Conservation (phyloP, 2,888 invertebrate species). For the Isotomurus palustris region DNA sequence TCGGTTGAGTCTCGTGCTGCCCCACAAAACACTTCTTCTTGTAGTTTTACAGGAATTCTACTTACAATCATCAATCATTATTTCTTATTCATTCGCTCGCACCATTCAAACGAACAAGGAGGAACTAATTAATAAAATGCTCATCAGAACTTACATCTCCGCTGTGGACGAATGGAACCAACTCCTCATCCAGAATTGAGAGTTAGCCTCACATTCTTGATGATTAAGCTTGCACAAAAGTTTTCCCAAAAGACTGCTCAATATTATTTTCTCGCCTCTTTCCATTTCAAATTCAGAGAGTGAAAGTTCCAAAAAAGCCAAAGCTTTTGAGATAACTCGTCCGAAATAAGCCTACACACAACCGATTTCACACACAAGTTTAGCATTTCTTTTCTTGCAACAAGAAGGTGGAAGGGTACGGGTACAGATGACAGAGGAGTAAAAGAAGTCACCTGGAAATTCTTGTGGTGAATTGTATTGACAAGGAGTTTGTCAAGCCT, state of each 20-base stretch:
- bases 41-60: conserved; percentile 11
- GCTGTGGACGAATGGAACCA: too few species aligned
- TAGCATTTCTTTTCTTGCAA: too few species aligned
- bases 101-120: background rate
- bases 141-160: background rate
- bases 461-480: background rate
- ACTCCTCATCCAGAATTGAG: too few species aligned
- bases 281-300: background rate
- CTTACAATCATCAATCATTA: too few species aligned
- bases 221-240: background rate
- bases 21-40: conserved; percentile 13
- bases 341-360: background rate
- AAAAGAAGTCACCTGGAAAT: background rate
- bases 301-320: background rate
- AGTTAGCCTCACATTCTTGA: background rate
- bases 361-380: background rate
- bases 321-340: background rate
- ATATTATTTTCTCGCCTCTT: conserved; percentile 6
- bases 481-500: background rate
- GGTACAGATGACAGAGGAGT: too few species aligned
- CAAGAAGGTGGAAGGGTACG: too few species aligned
- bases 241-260: conserved; percentile 5
- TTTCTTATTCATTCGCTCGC: too few species aligned
- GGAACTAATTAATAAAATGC: background rate
- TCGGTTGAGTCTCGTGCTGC: background rate